These are phyloP conservation scores for Poeciliopsis presidionis DNA, from an alignment of 2,797 vertebrate genomes.

Conservation along the genomic window DNA sequence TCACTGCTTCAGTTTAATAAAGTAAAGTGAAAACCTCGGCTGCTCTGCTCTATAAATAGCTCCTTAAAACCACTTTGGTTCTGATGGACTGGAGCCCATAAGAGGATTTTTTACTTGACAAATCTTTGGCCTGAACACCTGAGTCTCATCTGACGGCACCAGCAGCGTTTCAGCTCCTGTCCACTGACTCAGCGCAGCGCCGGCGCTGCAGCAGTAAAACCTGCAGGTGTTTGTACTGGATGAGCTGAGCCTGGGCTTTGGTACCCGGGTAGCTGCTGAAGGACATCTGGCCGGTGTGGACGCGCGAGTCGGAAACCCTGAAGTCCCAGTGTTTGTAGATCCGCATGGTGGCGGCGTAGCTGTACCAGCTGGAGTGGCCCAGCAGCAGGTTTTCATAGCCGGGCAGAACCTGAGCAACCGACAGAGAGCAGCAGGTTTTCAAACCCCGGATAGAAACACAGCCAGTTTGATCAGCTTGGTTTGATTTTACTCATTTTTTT, in stretches of 20 bases:
- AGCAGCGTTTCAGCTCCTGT: slow-evolving; percentile 11
- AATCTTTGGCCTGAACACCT: slow-evolving; percentile 51
- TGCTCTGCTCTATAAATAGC: slow-evolving; percentile 60
- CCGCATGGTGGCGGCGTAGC: slow-evolving; percentile 88
- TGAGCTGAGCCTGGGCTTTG: too few relatives aligned
- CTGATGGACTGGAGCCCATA: slow-evolving; percentile 51
- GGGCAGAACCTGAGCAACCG: slow-evolving; percentile 84
- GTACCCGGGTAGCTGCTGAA: slow-evolving; percentile 95
- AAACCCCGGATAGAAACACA: background rate
- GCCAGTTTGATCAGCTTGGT: too few relatives aligned
- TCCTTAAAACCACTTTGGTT: slow-evolving; percentile 59
- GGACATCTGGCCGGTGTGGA: slow-evolving; percentile 80
- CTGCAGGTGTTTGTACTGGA: slow-evolving; percentile 39
- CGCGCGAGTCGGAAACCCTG: slow-evolving; percentile 78
- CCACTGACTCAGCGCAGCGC: background rate
- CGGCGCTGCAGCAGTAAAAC: slow-evolving; percentile 34
- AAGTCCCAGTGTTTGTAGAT: slow-evolving; percentile 95
- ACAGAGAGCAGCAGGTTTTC: background rate
- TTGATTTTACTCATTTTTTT: too few relatives aligned
- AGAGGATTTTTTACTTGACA: slow-evolving; percentile 61
- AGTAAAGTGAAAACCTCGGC: slow-evolving; percentile 39
- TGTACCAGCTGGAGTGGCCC: slow-evolving; percentile 93
- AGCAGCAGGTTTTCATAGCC: slow-evolving; percentile 91
- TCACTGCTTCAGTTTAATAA: slow-evolving; percentile 51
- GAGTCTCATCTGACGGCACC: slow-evolving; percentile 32